Evolutionary conservation across 2,888 invertebrate genomes (phyloP), one percentile per base, ranked within the genome.

Genomic region (Hoplodrina ambigua): DNA sequence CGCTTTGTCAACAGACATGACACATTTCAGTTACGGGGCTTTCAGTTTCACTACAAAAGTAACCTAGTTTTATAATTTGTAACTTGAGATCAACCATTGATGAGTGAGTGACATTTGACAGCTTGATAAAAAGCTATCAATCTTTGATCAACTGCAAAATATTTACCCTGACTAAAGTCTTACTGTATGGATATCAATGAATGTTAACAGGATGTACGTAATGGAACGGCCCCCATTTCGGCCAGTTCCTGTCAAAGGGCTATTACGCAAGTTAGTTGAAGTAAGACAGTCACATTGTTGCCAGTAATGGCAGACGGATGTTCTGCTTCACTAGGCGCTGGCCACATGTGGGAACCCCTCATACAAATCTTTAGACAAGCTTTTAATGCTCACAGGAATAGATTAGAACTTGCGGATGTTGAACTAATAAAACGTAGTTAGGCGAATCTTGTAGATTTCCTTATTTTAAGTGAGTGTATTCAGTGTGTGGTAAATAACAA

Each of bases 1-100:
- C 87, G 90, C 87, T 92, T 91, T 93, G 92, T 93, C 93, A 90
- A 92, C 91, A 90, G 84, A 85, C 85, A 87, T 92, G 91, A 90
- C 89, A 79, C 68, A 81, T 72, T 81, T 72, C 67, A 71, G 67
- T 70, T 64, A 76, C 62, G 54, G 41, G 64, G 54, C 62, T 71
- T 76, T 64, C 65, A 67, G 66, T 80, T 70, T 69, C 75, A 65
- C 64, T 68, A 54, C 25, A 49, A 62, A 70, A 64, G 46, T 67
- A 66, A 67, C 63, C 61, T 52, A 68, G 61, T 59, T 78, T 54
- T 53, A 53, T 54, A 67, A 71, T 67, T 67, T 56, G 54, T 54
- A 60, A 66, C 56, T 52, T 41, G 57, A 65, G 60, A 53, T 37
- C 44, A 57, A 50, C 19, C 19, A 49, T 55, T 46, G 52, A 46